Evolutionary conservation across 2,888 invertebrate species (phyloP).

Genomic region (Polymixis flavicincta): DNA sequence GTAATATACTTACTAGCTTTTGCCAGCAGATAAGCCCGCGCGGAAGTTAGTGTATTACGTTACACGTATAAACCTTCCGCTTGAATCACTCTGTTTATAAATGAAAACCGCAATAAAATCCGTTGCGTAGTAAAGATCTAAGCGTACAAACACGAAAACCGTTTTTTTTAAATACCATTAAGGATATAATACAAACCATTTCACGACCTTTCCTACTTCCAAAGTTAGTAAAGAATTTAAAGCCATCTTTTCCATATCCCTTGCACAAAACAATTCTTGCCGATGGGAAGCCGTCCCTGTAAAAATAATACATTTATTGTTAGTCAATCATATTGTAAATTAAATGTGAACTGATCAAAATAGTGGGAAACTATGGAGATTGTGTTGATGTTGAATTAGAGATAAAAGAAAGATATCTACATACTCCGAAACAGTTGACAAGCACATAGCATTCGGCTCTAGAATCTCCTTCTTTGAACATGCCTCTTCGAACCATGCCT

Average conservation of each 20-base stretch:
- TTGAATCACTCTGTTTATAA: no score
- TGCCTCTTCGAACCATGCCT: conserved; percentile 96
- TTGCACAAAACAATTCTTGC: conserved; percentile 98
- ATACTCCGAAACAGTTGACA: conserved; percentile 95
- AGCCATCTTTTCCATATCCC: conserved; percentile 96
- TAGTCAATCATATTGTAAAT: not conserved
- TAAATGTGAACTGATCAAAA: no score
- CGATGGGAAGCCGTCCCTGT: conserved; percentile 95
- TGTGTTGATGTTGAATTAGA: no score
- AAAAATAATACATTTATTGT: conserved; percentile 62
- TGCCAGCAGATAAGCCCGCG: no score
- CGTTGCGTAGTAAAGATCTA: no score
- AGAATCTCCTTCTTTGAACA: conserved; percentile 92
- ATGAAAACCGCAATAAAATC: no score
- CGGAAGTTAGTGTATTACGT: no score
- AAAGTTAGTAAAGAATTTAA: conserved; percentile 98
- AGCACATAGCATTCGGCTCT: conserved; percentile 98
- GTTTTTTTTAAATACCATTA: no score
- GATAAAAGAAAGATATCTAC: conserved; percentile 86
- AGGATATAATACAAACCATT: conserved; percentile 89
- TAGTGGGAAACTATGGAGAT: no score
- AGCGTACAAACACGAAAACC: no score
- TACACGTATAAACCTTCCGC: no score
- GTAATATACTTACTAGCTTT: not conserved
- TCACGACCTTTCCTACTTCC: conserved; percentile 97